Conservation (phyloP, 2,113 vertebrate species). For the Myiopsitta monachus region DNA sequence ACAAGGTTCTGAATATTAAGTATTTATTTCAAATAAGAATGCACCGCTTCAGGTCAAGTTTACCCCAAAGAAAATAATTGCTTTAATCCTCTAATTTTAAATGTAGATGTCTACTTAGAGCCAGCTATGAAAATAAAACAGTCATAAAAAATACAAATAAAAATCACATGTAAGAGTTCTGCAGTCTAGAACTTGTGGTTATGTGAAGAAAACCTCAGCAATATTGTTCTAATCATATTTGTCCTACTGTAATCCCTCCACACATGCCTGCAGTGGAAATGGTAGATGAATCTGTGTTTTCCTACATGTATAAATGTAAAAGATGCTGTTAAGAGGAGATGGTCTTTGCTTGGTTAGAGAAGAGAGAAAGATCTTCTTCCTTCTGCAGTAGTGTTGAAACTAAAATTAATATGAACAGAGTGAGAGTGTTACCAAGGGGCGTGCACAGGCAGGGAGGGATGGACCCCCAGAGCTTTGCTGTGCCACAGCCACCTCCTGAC, state of each 20-base stretch:
- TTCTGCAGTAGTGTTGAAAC: not conserved
- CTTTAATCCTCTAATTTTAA: not conserved
- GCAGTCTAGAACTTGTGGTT: not conserved
- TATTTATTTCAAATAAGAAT: not conserved
- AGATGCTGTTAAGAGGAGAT: not conserved
- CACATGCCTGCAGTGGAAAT: accelerated
- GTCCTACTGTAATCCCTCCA: not conserved
- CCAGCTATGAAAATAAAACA: not conserved
- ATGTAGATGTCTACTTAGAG: not conserved
- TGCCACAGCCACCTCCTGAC: not conserved
- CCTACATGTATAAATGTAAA: not conserved
- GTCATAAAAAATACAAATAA: not conserved
- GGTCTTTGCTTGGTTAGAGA: not conserved
- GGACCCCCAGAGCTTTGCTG: not conserved
- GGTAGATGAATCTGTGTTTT: not conserved
- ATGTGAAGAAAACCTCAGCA: not conserved
- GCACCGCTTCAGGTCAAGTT: not conserved
- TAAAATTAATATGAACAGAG: not conserved
- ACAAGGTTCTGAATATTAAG: not conserved
- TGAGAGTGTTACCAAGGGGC: accelerated
- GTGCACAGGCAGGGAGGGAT: not conserved
- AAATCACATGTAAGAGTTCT: not conserved
- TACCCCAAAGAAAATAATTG: not conserved
- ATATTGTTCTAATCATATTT: not conserved
- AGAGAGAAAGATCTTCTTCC: not conserved